A percentile compares a stretch with the other conserved stretches of the same genome.
Evolutionary conservation across 2,797 vertebrate species (phyloP).

Genomic region (Heteromormyrus szaboi): DNA sequence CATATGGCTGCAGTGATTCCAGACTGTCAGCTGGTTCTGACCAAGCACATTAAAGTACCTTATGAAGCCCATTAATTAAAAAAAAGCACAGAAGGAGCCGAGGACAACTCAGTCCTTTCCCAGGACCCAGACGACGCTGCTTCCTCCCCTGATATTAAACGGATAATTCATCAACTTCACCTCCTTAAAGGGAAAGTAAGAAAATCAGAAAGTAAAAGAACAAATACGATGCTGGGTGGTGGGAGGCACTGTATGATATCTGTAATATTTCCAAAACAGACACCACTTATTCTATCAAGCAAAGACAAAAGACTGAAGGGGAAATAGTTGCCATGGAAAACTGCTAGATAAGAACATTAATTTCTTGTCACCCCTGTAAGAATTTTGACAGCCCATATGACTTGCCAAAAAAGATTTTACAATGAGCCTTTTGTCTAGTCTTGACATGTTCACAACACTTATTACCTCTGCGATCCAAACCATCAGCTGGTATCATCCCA

Average conservation of each 20-base stretch:
- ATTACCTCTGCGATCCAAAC: neutral
- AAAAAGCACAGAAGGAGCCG: neutral
- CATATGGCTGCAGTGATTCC: neutral
- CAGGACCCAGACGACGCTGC: neutral
- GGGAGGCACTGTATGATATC: neutral
- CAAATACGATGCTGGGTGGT: neutral
- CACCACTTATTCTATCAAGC: neutral
- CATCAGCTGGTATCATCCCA: neutral
- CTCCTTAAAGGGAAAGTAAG: neutral
- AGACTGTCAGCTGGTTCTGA: neutral
- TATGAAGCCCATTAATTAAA: neutral
- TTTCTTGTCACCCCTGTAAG: constrained; percentile 6
- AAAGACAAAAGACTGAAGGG: neutral
- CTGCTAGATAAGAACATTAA: neutral
- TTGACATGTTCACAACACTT: neutral
- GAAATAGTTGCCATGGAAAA: neutral
- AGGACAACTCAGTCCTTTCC: neutral
- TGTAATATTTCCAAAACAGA: neutral
- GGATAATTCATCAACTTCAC: neutral
- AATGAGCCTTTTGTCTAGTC: neutral
- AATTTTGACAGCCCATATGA: constrained; percentile 7
- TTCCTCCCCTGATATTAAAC: neutral
- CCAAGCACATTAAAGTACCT: neutral
- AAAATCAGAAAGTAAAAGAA: neutral
- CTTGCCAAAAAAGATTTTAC: neutral